These are phyloP conservation scores for Aspiorhynchus laticeps DNA, from an alignment of 2,113 vertebrate species.

Conservation along the genomic window DNA sequence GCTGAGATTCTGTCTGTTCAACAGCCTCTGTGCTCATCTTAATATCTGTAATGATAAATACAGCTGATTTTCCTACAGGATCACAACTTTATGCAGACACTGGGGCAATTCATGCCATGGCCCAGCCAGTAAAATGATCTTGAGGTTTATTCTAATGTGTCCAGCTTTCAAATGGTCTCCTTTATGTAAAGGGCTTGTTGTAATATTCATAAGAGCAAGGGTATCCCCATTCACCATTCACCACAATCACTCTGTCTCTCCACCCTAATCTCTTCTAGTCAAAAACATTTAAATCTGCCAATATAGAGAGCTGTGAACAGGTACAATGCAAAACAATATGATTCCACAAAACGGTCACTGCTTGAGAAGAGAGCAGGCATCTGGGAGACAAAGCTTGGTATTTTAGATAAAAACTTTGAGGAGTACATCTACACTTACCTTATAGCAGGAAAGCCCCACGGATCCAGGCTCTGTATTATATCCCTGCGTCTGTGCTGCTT, in stretches of 20 bases:
- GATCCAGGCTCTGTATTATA: neutral
- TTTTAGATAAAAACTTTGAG: neutral
- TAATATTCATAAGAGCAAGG: constrained; percentile 86
- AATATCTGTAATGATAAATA: constrained; percentile 88
- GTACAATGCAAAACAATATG: constrained; percentile 44
- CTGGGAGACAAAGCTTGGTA: neutral
- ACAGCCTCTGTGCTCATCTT: constrained; percentile 92
- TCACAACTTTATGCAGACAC: constrained; percentile 79
- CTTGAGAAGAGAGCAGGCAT: neutral
- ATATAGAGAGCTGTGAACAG: constrained; percentile 26
- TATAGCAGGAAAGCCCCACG: neutral
- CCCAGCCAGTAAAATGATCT: constrained; percentile 83
- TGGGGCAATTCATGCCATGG: constrained; percentile 75
- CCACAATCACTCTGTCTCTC: constrained; percentile 51
- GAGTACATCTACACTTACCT: constrained; percentile 37
- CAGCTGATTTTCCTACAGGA: constrained; percentile 89
- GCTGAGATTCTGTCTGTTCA: constrained; percentile 81
- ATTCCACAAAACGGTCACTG: constrained; percentile 33
- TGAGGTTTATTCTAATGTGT: constrained; percentile 86
- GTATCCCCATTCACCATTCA: constrained; percentile 59
- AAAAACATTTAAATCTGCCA: constrained; percentile 58
- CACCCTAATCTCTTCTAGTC: constrained; percentile 58
- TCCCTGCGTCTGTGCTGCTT: neutral
- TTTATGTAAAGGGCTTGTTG: constrained; percentile 73
- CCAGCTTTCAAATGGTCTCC: constrained; percentile 82